These are phyloP conservation scores for Phaethornis superciliosus DNA, from an alignment of 2,113 vertebrate species.

Conservation along the genomic window DNA sequence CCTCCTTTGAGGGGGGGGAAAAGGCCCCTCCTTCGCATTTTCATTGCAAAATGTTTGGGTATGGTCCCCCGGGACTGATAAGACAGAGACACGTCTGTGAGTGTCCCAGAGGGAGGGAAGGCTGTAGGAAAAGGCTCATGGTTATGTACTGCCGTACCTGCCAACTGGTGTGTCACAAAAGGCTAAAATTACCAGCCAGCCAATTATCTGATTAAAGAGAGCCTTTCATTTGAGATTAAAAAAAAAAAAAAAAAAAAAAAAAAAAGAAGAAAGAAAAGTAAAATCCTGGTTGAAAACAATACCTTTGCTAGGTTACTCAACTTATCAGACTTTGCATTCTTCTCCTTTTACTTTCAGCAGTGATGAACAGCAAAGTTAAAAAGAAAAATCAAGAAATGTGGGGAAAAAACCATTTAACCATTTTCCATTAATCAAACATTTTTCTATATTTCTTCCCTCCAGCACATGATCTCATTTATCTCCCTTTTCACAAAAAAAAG, in stretches of 20 bases:
- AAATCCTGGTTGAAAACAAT: conserved; percentile 75
- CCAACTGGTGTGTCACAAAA: conserved; percentile 92
- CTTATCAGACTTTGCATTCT: not conserved
- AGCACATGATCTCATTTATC: conserved; percentile 52
- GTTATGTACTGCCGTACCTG: conserved; percentile 82
- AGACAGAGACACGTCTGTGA: conserved; percentile 77
- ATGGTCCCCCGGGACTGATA: conserved; percentile 64
- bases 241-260: not conserved
- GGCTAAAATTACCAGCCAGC: conserved; percentile 79
- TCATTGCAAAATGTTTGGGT: conserved; percentile 69
- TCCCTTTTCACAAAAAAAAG: not conserved
- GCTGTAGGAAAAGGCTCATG: conserved; percentile 69
- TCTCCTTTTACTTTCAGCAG: conserved; percentile 45
- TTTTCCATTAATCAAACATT: conserved; percentile 57
- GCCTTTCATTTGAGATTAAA: conserved; percentile 75
- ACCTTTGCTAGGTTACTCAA: conserved; percentile 68
- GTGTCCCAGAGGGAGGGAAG: conserved; percentile 71
- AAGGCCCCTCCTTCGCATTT: conserved; percentile 23
- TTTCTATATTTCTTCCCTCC: conserved; percentile 15
- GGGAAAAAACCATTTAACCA: conserved; percentile 48
- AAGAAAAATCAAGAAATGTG: conserved; percentile 1
- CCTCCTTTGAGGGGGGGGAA: not conserved
- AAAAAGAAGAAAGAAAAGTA: not conserved
- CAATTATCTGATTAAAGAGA: conserved; percentile 87
- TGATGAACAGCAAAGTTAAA: conserved; percentile 46